Evolutionary conservation across 2,888 invertebrate genomes (phyloP), one percentile per base, ranked within the genome.

Genomic region (Blera fallax): DNA sequence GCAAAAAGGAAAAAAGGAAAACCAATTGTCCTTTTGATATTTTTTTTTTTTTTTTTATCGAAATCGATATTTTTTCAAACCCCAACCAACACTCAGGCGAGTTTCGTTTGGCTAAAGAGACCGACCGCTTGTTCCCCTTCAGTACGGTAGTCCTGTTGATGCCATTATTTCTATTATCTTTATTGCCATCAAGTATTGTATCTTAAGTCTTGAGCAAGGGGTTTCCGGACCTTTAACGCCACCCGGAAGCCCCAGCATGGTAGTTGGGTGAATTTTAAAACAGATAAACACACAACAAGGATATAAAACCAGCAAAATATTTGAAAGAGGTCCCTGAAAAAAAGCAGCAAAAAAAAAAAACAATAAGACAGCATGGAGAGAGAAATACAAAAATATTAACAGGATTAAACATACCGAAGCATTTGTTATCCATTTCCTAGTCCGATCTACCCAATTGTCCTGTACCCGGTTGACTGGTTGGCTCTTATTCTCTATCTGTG

Each of bases 401-500:
- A 74, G 80, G 80, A 84, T 80, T 84, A 84, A 80, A 84, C 84
- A 84, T 79, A 80, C 84, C 84, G 69, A 76, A 80, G 74, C 84
- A 84, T 84, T 84, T 84, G 84, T 80, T 84, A 84, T 84, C 84
- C 84, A 80, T 80, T 84, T 80, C 84, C 84, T 74, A 74, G 62
- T 74, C 69, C 74, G 79, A 84, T 80, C 84, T 64, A 74, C 69
- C 80, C 84, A 80, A 84, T 84, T 74, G 80, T 84, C 79, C 79
- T 84, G 14, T 69, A 11, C 10, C 54, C 79, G 62, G 73, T 48
- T 69, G 83, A 76, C 80, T 60, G 43, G 16, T 52, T 73, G 56
- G 45, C 16, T 54, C 43, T 54, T 27, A 21, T 8, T 62, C 14
- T 56, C 6, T 69, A 52, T 73, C 10, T 62, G 3, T 58, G 54